These are phyloP conservation scores for Sus scrofa DNA, from an alignment of 2,113 vertebrate genomes.

Conservation along the genomic window T2T-Sscrofa CM000819.6:138050501-138051000, in stretches of 20 bases:
- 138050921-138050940: not conserved
- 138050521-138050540: too few species aligned
- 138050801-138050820: not conserved
- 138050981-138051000: not conserved
- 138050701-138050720: too few species aligned
- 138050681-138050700: too few species aligned
- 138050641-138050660: too few species aligned
- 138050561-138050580: too few species aligned
- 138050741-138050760: not conserved
- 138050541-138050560: too few species aligned
- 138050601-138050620: too few species aligned
- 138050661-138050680: too few species aligned
- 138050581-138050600: too few species aligned
- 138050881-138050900: not conserved
- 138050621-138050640: too few species aligned
- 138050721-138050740: too few species aligned
- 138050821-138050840: not conserved
- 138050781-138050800: not conserved
- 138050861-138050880: not conserved
- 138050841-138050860: conserved; percentile 14
- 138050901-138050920: not conserved
- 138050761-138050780: not conserved
- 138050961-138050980: not conserved
- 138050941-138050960: not conserved
- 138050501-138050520: too few species aligned